phyloP scores from a whole-genome alignment of 1,140 invertebrate species.

The Anagrus nilaparvatae region DNA sequence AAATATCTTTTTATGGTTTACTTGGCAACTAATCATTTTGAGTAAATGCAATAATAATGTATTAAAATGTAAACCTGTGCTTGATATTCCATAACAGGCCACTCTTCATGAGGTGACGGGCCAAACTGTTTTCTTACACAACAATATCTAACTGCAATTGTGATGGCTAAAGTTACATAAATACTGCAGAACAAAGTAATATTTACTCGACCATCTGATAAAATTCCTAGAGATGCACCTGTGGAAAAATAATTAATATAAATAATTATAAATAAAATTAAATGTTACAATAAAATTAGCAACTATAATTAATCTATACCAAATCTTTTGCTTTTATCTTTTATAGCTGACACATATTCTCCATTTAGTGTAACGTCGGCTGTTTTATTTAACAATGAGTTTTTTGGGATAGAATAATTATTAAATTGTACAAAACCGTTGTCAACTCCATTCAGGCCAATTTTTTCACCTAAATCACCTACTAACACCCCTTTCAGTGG shows the following conservation, averaged over 20 bases:
- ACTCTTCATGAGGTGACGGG: conserved; percentile 49
- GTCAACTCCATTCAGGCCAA: conserved; percentile 79
- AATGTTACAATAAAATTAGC: neutral
- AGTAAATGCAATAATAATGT: too few species aligned
- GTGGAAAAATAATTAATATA: conserved; percentile 5
- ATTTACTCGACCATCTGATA: conserved; percentile 72
- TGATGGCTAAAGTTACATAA: conserved; percentile 60
- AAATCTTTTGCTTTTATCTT: conserved; percentile 66
- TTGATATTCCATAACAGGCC: conserved; percentile 88
- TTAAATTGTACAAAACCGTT: conserved; percentile 87
- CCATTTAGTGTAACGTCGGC: conserved; percentile 80
- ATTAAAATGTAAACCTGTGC: too few species aligned
- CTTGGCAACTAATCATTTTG: too few species aligned
- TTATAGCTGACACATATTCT: conserved; percentile 65
- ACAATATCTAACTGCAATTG: conserved; percentile 84
- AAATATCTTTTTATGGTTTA: too few species aligned
- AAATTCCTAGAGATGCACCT: conserved; percentile 69
- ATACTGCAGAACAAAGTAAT: conserved; percentile 63
- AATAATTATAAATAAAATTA: neutral
- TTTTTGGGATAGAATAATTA: conserved; percentile 72
- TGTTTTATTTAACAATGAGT: conserved; percentile 74
- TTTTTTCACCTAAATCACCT: conserved; percentile 83
- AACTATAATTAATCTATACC: conserved; percentile 34
- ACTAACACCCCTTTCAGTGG: conserved; percentile 60
- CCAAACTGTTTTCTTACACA: conserved; percentile 86